These are phyloP conservation scores for Trichogramma dendrolimi DNA, from an alignment of 2,888 invertebrate genomes.

Conservation along the genomic window DNA sequence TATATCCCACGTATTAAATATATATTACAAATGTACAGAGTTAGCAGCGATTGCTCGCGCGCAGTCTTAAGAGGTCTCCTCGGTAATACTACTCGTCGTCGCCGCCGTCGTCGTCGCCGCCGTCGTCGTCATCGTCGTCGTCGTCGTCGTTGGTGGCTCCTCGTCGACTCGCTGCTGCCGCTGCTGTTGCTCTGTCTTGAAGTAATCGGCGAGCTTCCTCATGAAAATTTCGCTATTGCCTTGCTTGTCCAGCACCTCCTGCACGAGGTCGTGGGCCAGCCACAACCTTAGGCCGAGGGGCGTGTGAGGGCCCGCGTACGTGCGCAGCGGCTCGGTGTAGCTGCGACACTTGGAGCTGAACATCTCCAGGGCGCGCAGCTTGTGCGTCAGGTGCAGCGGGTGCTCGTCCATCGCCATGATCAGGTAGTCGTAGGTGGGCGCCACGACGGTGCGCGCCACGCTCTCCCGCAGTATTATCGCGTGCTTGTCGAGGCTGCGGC, in stretches of 20 bases:
- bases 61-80: too few species aligned
- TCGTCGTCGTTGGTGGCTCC: constrained; percentile 5
- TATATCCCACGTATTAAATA: too few species aligned
- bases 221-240: constrained; percentile 13
- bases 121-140: neutral
- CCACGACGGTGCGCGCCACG: constrained; percentile 3
- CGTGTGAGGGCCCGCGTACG: constrained; percentile 5
- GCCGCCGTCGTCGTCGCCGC: too few species aligned
- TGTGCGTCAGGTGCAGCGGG: neutral
- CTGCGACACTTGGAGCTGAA: constrained; percentile 21
- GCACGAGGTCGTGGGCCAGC: constrained; percentile 9
- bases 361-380: neutral
- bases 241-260: neutral
- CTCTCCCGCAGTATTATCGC: neutral
- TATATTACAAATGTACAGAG: too few species aligned
- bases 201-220: constrained; percentile 19
- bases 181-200: constrained; percentile 16
- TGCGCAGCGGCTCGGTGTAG: constrained; percentile 23
- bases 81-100: too few species aligned
- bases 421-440: constrained; percentile 7
- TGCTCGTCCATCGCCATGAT: neutral
- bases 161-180: constrained; percentile 6
- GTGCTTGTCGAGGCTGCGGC: neutral
- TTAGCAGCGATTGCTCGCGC: too few species aligned
- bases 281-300: constrained; percentile 5